Percentiles rank a stretch among this genome's conserved stretches.
Conservation (phyloP, 2,797 vertebrate genomes). For the Arremon aurantiirostris region DNA sequence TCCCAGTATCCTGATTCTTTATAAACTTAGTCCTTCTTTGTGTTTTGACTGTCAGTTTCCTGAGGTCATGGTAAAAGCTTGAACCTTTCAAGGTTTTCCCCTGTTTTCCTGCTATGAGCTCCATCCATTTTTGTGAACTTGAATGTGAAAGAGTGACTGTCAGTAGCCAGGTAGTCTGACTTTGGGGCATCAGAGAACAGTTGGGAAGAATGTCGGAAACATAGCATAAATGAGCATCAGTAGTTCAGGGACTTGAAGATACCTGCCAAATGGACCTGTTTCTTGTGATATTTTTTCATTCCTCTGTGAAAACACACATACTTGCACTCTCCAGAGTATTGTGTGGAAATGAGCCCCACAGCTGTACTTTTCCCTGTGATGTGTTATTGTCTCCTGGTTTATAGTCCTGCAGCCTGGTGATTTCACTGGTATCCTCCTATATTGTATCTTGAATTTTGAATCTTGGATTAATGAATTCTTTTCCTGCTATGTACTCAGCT, state of each 20-base stretch:
- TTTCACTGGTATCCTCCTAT: background rate
- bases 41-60: background rate
- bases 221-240: background rate
- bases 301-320: background rate
- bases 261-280: background rate
- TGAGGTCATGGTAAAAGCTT: background rate
- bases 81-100: background rate
- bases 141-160: accelerated
- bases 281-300: background rate
- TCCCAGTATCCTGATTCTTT: background rate
- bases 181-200: background rate
- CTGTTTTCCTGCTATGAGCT: background rate
- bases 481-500: background rate
- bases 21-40: background rate
- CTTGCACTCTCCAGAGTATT: background rate
- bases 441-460: background rate
- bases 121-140: background rate
- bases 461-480: background rate
- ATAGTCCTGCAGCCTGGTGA: background rate
- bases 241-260: background rate
- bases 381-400: background rate
- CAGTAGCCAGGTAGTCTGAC: background rate
- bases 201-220: background rate
- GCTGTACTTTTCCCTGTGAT: background rate
- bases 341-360: background rate